phyloP scores from a whole-genome alignment of 2,888 invertebrate species.

The Andrena camellia region DNA sequence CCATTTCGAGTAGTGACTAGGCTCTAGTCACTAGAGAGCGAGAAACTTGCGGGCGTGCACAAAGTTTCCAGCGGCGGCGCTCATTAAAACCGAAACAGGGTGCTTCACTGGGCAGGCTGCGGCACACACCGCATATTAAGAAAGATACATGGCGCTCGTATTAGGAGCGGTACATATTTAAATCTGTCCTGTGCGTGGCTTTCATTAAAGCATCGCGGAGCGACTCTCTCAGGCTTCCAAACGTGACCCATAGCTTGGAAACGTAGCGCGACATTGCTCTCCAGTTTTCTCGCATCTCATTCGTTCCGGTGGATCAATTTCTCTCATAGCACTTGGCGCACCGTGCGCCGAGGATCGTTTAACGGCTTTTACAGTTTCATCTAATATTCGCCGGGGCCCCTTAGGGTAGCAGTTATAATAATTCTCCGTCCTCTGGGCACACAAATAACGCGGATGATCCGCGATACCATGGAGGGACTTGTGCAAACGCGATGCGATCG shows the following conservation, averaged over 20 bases:
- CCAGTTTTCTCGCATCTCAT: background rate
- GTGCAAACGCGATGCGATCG: conserved; percentile 45
- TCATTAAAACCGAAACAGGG: conserved; percentile 18
- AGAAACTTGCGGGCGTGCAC: background rate
- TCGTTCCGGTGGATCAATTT: background rate
- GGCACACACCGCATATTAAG: background rate
- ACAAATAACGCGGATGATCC: conserved; percentile 53
- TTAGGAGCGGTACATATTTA: background rate
- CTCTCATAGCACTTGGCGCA: too few species aligned
- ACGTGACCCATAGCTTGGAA: background rate
- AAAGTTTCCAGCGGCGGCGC: background rate
- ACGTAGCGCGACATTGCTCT: background rate
- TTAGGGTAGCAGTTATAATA: conserved; percentile 42
- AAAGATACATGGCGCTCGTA: background rate
- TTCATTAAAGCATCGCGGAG: background rate
- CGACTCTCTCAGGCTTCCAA: background rate
- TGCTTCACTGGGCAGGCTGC: too few species aligned
- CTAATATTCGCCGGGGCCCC: conserved; percentile 40
- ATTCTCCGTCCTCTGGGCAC: conserved; percentile 42
- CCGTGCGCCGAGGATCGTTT: background rate
- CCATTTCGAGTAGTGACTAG: background rate
- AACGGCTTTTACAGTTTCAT: conserved; percentile 48
- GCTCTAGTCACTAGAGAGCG: background rate
- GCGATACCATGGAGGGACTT: conserved; percentile 32
- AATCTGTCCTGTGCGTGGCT: background rate